These are phyloP conservation scores for Bombus affinis DNA, from an alignment of 1,140 invertebrate species.

Conservation along the genomic window DNA sequence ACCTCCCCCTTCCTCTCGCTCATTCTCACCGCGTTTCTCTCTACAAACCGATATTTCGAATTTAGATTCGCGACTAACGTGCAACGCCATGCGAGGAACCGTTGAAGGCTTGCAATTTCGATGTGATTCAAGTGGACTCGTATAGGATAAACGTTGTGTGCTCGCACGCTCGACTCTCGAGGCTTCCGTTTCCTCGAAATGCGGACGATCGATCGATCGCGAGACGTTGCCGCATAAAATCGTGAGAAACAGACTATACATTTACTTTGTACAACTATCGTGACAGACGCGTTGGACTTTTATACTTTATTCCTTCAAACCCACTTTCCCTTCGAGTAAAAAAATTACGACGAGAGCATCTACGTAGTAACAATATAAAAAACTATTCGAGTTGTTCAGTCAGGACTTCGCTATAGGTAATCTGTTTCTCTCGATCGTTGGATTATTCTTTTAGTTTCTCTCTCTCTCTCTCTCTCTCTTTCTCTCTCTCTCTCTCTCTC, in stretches of 20 bases:
- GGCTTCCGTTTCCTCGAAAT: neutral
- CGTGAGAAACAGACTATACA: constrained; percentile 14
- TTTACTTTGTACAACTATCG: neutral
- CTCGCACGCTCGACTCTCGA: neutral
- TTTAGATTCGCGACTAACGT: neutral
- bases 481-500: neutral
- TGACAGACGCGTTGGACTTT: neutral
- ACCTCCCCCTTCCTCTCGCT: neutral
- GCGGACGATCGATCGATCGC: constrained; percentile 10
- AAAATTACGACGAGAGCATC: neutral
- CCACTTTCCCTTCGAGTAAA: no score
- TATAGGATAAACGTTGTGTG: neutral
- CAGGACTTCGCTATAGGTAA: neutral
- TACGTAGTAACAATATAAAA: neutral
- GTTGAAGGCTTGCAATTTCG: neutral
- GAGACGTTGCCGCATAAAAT: constrained; percentile 6
- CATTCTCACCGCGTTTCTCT: neutral
- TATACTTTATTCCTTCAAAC: neutral
- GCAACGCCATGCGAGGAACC: constrained; percentile 1
- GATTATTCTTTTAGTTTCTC: neutral
- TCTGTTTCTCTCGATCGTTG: constrained; percentile 32
- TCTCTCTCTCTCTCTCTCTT: neutral
- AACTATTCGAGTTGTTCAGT: neutral
- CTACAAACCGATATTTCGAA: neutral
- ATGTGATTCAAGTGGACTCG: neutral